phyloP scores from a whole-genome alignment of 2,888 invertebrate genomes.

The Cloeon dipterum region DNA sequence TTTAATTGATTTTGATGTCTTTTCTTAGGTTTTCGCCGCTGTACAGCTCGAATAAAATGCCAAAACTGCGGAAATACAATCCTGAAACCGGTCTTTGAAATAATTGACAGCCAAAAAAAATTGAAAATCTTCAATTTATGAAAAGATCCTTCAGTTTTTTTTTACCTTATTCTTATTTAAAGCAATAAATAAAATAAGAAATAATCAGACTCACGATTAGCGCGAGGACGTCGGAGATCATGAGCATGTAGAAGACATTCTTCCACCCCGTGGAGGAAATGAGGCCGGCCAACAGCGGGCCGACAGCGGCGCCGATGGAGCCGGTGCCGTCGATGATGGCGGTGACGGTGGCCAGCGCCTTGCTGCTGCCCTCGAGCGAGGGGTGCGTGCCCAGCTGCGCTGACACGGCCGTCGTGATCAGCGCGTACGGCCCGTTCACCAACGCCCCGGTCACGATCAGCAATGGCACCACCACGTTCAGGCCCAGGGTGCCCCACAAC shows the following conservation, averaged over 20 bases:
- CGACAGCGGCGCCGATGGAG: conserved; percentile 77
- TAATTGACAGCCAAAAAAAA: no score
- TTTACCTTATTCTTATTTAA: background rate
- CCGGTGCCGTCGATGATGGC: conserved; percentile 96
- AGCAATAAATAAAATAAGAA: no score
- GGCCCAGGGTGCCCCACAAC: conserved; percentile 35
- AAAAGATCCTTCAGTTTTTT: no score
- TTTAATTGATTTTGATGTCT: no score
- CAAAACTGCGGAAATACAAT: no score
- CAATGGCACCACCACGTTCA: conserved; percentile 36
- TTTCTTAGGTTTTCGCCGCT: no score
- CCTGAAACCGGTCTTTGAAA: no score
- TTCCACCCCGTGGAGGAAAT: conserved; percentile 56
- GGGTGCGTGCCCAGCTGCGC: conserved; percentile 83
- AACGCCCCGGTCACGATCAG: conserved; percentile 53
- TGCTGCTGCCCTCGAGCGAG: conserved; percentile 59
- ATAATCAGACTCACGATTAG: conserved; percentile 27
- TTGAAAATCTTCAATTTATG: no score
- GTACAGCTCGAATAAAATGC: no score
- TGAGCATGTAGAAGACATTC: conserved; percentile 77
- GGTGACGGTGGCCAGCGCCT: conserved; percentile 88
- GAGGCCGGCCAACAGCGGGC: conserved; percentile 70
- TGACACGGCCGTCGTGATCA: conserved; percentile 90
- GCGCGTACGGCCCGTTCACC: conserved; percentile 88
- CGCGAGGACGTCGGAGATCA: conserved; percentile 55